Conservation (phyloP, 2,888 invertebrate species). For the Lissocephala sabroskyi region DNA sequence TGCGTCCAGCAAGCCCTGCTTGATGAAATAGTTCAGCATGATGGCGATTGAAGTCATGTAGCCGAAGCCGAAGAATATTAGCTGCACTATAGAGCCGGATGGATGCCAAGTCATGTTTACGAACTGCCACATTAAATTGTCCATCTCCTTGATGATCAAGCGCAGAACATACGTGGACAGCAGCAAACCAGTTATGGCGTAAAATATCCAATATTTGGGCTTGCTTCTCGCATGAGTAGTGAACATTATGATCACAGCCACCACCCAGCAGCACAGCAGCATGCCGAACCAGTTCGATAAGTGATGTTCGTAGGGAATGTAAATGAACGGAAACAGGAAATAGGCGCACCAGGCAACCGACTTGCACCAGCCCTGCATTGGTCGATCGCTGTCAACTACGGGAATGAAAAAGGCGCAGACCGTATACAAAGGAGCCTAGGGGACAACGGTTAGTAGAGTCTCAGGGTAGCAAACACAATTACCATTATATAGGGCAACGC, state of each 20-base stretch:
- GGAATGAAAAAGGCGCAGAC: constrained; percentile 32
- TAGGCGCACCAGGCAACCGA: constrained; percentile 12
- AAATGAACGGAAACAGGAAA: constrained; percentile 17
- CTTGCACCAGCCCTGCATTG: constrained; percentile 34
- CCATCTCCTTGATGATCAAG: constrained; percentile 7
- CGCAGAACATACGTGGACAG: constrained; percentile 5
- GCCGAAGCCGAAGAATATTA: constrained; percentile 20
- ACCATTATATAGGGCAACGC: neutral
- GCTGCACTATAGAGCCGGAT: constrained; percentile 10
- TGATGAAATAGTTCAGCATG: constrained; percentile 13
- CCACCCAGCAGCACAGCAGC: constrained; percentile 10
- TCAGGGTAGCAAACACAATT: no score
- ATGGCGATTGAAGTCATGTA: constrained; percentile 1
- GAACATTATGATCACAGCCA: constrained; percentile 7
- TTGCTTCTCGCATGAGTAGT: constrained; percentile 15
- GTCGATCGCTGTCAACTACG: constrained; percentile 14
- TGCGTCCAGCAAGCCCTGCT: constrained; percentile 4
- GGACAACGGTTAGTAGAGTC: no score
- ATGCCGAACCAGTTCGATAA: neutral
- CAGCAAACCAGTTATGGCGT: constrained; percentile 9
- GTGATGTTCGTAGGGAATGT: constrained; percentile 1
- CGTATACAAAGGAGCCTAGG: no score
- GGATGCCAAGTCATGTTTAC: constrained; percentile 11
- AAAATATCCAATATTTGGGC: constrained; percentile 13
- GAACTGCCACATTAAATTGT: constrained; percentile 37